These are phyloP conservation scores for Endomychus coccineus DNA, from an alignment of 2,888 invertebrate species.

Conservation along the genomic window DNA sequence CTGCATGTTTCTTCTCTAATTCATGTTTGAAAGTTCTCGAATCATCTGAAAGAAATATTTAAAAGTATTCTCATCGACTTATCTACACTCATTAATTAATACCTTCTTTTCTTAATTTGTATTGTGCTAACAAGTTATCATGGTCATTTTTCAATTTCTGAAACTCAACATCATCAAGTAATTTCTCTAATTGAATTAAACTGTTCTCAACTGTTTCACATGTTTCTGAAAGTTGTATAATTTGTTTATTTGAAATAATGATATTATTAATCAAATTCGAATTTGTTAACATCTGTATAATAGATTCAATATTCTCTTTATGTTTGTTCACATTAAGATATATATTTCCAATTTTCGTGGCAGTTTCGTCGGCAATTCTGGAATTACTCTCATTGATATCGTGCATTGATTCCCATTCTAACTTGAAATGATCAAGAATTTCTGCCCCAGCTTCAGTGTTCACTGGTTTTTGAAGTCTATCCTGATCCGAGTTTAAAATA, in stretches of 20 bases:
- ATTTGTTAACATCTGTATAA: conserved; percentile 33
- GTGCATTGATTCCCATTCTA: conserved; percentile 65
- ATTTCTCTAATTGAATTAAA: conserved; percentile 57
- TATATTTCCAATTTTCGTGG: conserved; percentile 44
- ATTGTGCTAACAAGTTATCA: conserved; percentile 56
- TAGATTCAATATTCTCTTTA: conserved; percentile 32
- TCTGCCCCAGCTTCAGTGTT: conserved; percentile 60
- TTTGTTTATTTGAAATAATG: conserved; percentile 47
- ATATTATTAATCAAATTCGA: conserved; percentile 40
- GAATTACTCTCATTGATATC: conserved; percentile 62
- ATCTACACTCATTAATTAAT: conserved; percentile 20
- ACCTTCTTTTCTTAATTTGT: conserved; percentile 63
- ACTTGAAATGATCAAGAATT: conserved; percentile 61
- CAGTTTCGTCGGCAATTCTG: conserved; percentile 50
- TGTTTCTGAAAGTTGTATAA: conserved; percentile 50
- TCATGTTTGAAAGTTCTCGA: conserved; percentile 6
- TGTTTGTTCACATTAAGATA: conserved; percentile 28
- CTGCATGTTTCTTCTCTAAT: conserved; percentile 53
- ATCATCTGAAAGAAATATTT: conserved; percentile 8
- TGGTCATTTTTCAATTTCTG: conserved; percentile 66
- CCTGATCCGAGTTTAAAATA: conserved; percentile 24
- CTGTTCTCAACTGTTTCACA: conserved; percentile 59
- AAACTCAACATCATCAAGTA: conserved; percentile 62
- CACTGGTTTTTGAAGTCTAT: conserved; percentile 25
- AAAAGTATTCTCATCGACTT: neutral